Evolutionary conservation across 2,113 vertebrate species (phyloP).

Genomic region (Aegotheles bennettii): DNA sequence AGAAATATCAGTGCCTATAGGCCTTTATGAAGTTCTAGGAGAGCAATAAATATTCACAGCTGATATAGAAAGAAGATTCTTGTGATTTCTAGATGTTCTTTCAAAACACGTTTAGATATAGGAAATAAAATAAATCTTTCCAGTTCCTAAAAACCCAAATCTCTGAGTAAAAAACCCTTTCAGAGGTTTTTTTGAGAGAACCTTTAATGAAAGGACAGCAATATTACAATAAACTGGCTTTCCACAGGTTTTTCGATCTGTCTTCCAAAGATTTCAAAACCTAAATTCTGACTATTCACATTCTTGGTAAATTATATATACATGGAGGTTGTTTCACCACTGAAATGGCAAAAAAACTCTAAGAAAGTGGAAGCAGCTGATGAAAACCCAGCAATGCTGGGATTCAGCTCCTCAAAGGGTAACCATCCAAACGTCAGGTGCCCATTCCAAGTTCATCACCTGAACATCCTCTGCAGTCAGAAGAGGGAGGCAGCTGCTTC

Average conservation of each 20-base stretch:
- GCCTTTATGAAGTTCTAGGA: not conserved
- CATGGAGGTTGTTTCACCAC: accelerated
- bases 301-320: not conserved
- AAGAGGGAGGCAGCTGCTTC: not conserved
- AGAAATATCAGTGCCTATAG: not conserved
- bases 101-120: not conserved
- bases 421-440: not conserved
- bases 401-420: not conserved
- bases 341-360: not conserved
- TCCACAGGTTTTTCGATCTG: accelerated
- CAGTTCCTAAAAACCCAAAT: not conserved
- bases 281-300: not conserved
- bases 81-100: not conserved
- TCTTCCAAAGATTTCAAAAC: not conserved
- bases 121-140: not conserved
- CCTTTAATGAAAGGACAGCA: not conserved
- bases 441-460: not conserved
- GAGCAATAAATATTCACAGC: not conserved
- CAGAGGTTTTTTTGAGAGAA: not conserved
- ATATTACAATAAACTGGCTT: not conserved
- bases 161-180: not conserved
- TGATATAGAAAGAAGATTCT: not conserved
- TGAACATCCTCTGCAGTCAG: not conserved
- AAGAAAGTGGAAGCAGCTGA: not conserved
- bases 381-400: not conserved